Conservation (phyloP, 2,113 vertebrate species). For the Phocoena phocoena region DNA sequence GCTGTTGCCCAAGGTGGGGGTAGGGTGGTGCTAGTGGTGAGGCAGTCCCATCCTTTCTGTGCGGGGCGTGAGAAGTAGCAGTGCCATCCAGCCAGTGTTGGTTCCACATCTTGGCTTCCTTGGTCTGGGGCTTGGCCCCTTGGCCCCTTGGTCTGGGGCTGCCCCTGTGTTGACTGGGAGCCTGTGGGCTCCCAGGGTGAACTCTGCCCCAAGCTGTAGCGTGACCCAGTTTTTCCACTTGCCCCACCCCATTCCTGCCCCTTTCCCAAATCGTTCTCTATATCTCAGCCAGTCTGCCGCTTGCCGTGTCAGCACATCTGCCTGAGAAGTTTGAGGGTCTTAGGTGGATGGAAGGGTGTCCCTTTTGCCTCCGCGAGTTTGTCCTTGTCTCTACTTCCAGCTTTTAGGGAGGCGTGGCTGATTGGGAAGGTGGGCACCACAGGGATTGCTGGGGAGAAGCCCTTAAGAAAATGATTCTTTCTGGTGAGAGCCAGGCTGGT, state of each 20-base stretch:
- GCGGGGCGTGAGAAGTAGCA: background rate
- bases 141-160: background rate
- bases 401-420: background rate
- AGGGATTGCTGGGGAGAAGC: background rate
- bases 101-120: background rate
- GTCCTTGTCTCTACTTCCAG: background rate
- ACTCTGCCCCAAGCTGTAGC: slow-evolving; percentile 81
- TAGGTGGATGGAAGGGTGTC: background rate
- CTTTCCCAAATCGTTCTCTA: slow-evolving; percentile 75
- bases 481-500: slow-evolving; percentile 46
- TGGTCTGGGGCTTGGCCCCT: background rate
- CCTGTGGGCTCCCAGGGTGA: slow-evolving; percentile 69
- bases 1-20: background rate
- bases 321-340: slow-evolving; percentile 6
- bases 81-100: background rate
- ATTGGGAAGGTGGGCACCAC: background rate
- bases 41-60: background rate
- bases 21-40: background rate
- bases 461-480: slow-evolving; percentile 39
- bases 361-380: background rate
- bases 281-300: slow-evolving; percentile 6
- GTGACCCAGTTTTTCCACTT: slow-evolving; percentile 85
- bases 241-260: slow-evolving; percentile 81
- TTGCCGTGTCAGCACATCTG: slow-evolving; percentile 33
- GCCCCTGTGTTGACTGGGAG: slow-evolving; percentile 33